phyloP scores from a whole-genome alignment of 2,797 vertebrate species.

The Sphenopsis melanotis region DNA sequence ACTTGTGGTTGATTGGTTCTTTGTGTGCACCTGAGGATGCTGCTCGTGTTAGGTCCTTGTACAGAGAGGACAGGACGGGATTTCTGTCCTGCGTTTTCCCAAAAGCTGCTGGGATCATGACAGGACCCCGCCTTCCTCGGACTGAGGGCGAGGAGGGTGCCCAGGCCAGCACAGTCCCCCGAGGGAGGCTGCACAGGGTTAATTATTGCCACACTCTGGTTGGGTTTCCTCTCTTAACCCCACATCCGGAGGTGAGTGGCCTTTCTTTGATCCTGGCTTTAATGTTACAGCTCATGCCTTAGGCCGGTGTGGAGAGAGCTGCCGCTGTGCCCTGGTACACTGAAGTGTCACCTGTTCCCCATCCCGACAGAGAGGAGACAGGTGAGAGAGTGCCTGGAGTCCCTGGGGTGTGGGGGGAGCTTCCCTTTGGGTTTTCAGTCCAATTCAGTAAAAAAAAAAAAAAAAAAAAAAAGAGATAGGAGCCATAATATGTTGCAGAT shows the following conservation, averaged over 20 bases:
- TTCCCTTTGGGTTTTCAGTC: neutral
- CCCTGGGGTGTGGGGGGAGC: rapidly evolving
- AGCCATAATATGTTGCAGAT: neutral
- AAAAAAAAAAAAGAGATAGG: too few relatives aligned
- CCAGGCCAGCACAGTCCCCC: neutral
- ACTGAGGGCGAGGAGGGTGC: rapidly evolving
- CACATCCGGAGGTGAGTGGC: rapidly evolving
- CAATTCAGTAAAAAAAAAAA: rapidly evolving
- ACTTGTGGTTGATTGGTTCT: neutral
- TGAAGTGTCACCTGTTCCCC: neutral
- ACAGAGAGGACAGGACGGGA: rapidly evolving
- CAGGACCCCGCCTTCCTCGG: rapidly evolving
- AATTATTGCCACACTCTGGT: neutral
- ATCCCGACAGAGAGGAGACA: neutral
- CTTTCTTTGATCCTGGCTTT: neutral
- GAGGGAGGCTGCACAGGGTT: neutral
- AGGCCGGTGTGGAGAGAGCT: neutral
- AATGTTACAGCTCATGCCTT: neutral
- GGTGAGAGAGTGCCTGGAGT: neutral
- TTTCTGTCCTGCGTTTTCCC: neutral
- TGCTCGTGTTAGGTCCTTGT: rapidly evolving
- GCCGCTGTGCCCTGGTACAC: neutral
- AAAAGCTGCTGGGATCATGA: rapidly evolving
- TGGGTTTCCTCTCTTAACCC: neutral
- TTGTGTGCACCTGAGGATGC: rapidly evolving